phyloP scores from a whole-genome alignment of 2,113 vertebrate species.

The Nannospalax galili region DNA sequence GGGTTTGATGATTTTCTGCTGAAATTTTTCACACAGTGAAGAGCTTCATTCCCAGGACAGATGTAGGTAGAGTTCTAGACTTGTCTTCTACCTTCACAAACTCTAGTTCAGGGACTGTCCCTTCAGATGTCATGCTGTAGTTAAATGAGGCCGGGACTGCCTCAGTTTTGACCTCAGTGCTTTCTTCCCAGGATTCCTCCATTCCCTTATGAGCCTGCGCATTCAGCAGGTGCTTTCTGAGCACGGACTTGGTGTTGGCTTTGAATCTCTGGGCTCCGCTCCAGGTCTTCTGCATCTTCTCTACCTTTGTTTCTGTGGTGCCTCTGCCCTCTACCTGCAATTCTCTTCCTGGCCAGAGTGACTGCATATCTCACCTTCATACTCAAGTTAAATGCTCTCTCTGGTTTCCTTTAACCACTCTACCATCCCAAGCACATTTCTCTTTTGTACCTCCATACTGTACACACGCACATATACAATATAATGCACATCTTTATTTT shows the following conservation, averaged over 20 bases:
- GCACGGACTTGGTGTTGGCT: not conserved
- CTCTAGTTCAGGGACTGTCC: not conserved
- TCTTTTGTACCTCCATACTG: not conserved
- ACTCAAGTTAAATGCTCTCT: not conserved
- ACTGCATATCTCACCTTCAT: not conserved
- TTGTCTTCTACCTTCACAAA: not conserved
- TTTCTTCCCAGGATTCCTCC: not conserved
- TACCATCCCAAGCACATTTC: not conserved
- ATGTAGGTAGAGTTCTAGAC: not conserved
- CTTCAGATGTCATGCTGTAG: not conserved
- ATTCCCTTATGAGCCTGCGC: not conserved
- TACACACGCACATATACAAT: not conserved
- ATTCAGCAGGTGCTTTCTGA: not conserved
- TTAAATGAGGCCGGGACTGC: not conserved
- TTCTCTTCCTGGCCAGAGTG: not conserved
- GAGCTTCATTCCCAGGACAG: not conserved
- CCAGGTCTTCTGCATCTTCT: not conserved
- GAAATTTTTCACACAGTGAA: not conserved
- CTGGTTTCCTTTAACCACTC: not conserved
- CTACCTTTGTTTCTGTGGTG: not conserved
- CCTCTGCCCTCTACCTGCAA: not conserved
- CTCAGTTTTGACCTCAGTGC: not conserved
- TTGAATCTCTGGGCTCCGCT: not conserved
- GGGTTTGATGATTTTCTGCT: constrained; percentile 4
- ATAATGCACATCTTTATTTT: not conserved